Conservation (phyloP, 1,140 invertebrate genomes). For the Hestina assimilis region DNA sequence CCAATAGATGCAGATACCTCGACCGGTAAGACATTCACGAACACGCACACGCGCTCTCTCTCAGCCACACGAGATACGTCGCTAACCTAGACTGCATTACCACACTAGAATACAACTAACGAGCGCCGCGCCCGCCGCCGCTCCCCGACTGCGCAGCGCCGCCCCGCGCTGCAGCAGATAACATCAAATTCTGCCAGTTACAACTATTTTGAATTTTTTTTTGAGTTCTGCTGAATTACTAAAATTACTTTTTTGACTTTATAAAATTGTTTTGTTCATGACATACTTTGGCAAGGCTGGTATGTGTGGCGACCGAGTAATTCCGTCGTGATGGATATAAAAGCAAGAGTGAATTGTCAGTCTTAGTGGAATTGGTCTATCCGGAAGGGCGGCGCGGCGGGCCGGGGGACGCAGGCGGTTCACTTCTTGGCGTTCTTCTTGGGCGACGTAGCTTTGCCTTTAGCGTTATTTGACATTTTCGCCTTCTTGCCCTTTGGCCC, state of each 20-base stretch:
- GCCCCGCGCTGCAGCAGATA: constrained; percentile 10
- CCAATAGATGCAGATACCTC: constrained; percentile 30
- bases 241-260: no score
- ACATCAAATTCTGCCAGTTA: no score
- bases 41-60: constrained; percentile 22
- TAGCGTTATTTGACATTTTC: constrained; percentile 82
- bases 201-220: no score
- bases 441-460: constrained; percentile 77
- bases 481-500: constrained; percentile 81
- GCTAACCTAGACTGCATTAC: constrained; percentile 69
- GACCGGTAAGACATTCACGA: constrained; percentile 31
- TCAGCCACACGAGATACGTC: constrained; percentile 50
- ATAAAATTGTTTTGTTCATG: no score
- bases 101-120: constrained; percentile 67
- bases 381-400: constrained; percentile 18
- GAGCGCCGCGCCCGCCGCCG: constrained; percentile 22
- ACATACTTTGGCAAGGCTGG: no score
- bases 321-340: constrained; percentile 3
- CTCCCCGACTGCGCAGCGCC: no score
- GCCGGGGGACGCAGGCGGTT: constrained; percentile 36
- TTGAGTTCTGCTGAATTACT: no score
- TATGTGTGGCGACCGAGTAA: no score
- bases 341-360: constrained; percentile 30
- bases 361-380: constrained; percentile 42
- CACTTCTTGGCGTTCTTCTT: constrained; percentile 79